These are phyloP conservation scores for Polia nebulosa DNA, from an alignment of 2,888 invertebrate genomes.

Conservation along the genomic window DNA sequence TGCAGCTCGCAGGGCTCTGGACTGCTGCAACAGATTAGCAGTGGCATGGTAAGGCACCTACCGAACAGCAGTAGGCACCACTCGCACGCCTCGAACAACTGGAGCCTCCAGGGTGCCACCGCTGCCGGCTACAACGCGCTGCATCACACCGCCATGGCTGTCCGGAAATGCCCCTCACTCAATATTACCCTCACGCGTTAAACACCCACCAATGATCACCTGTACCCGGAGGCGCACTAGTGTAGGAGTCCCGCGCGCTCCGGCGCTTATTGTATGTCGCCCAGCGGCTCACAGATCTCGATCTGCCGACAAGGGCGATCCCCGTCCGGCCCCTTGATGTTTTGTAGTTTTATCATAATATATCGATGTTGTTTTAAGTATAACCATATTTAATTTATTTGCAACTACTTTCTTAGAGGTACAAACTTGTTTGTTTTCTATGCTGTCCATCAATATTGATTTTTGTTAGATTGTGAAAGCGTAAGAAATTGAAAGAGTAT, in stretches of 20 bases:
- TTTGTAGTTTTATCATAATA: conserved; percentile 75
- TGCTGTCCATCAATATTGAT: conserved; percentile 66
- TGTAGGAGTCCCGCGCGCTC: conserved; percentile 30
- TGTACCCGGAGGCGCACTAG: conserved; percentile 31
- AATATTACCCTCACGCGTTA: conserved; percentile 93
- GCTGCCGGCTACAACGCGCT: conserved; percentile 90
- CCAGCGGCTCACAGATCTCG: conserved; percentile 21
- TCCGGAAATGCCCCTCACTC: conserved; percentile 95
- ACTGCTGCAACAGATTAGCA: conserved; percentile 96
- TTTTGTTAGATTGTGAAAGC: conserved; percentile 58
- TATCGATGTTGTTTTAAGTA: conserved; percentile 79
- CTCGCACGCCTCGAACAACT: conserved; percentile 84
- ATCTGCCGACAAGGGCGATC: conserved; percentile 66
- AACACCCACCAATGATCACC: conserved; percentile 50
- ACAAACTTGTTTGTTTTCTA: conserved; percentile 68
- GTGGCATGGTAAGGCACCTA: conserved; percentile 98
- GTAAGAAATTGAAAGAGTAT: conserved; percentile 57
- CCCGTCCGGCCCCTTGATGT: conserved; percentile 79
- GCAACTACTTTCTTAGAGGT: conserved; percentile 70
- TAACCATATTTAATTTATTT: conserved; percentile 77
- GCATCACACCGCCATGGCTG: conserved; percentile 90
- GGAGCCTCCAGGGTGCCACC: conserved; percentile 89
- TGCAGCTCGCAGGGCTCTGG: conserved; percentile 94
- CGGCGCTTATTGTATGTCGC: conserved; percentile 14
- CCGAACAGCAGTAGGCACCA: conserved; percentile 90